phyloP scores from a whole-genome alignment of 2,888 invertebrate genomes.

The Patella pellucida region DNA sequence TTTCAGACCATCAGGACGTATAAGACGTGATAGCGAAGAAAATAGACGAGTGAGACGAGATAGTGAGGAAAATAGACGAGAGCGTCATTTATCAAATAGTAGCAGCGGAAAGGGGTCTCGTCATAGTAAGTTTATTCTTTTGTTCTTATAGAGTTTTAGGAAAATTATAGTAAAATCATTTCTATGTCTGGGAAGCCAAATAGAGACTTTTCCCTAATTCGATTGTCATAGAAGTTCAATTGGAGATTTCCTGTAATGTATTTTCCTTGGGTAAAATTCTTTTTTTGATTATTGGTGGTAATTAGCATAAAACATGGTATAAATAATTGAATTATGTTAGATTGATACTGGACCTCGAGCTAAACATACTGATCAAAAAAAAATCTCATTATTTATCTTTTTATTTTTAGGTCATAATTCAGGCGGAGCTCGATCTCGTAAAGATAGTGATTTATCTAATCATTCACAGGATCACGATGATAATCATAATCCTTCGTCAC shows the following conservation, averaged over 20 bases:
- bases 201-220: no score
- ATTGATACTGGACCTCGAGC: no score
- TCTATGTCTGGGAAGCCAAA: no score
- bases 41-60: constrained; percentile 44
- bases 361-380: no score
- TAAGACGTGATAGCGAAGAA: constrained; percentile 40
- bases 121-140: constrained; percentile 40
- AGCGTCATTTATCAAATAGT: constrained; percentile 53
- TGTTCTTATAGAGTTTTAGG: no score
- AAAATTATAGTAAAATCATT: no score
- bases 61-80: constrained; percentile 44
- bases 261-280: no score
- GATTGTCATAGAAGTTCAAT: no score
- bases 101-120: constrained; percentile 55
- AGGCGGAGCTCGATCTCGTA: constrained; percentile 34
- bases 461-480: constrained; percentile 42
- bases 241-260: no score
- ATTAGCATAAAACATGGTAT: no score
- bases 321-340: no score
- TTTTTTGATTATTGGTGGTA: no score
- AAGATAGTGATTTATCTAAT: constrained; percentile 53
- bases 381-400: neutral
- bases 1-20: constrained; percentile 28
- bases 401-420: neutral
- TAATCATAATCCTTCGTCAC: constrained; percentile 21